Conservation (phyloP, 2,797 vertebrate species). For the Echeneis naucrates region DNA sequence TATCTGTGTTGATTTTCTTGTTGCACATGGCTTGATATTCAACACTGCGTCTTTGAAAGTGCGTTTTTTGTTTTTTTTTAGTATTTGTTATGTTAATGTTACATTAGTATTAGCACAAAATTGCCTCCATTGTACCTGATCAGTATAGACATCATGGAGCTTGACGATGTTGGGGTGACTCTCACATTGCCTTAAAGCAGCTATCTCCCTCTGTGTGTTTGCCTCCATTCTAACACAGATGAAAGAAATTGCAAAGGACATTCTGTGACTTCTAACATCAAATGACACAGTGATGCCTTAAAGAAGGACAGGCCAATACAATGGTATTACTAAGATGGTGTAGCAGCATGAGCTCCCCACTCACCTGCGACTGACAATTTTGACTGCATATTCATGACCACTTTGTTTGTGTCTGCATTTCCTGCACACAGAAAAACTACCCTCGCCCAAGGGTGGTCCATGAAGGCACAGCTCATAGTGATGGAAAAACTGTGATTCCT, state of each 20-base stretch:
- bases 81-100: not conserved
- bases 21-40: not conserved
- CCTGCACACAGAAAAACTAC: slow-evolving; percentile 94
- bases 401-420: slow-evolving; percentile 90
- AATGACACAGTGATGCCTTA: not conserved
- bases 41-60: not conserved
- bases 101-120: not conserved
- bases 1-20: not conserved
- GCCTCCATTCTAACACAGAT: slow-evolving; percentile 87
- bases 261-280: slow-evolving; percentile 3
- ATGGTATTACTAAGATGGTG: not conserved
- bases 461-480: slow-evolving; percentile 91
- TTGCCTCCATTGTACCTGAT: slow-evolving; percentile 85
- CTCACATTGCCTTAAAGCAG: slow-evolving; percentile 90
- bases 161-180: slow-evolving; percentile 92
- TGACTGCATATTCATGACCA: slow-evolving; percentile 90
- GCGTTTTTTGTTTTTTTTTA: no score
- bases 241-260: slow-evolving; percentile 11
- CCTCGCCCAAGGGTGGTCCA: slow-evolving; percentile 89
- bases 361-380: slow-evolving; percentile 93
- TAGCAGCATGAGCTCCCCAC: slow-evolving; percentile 11
- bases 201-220: slow-evolving; percentile 91
- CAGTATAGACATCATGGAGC: slow-evolving; percentile 90
- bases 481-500: slow-evolving; percentile 95
- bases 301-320: not conserved